A percentile compares a stretch with the other conserved stretches of the same genome.
Evolutionary conservation across 2,113 vertebrate genomes (phyloP).

Genomic region (Rhipidura dahli): DNA sequence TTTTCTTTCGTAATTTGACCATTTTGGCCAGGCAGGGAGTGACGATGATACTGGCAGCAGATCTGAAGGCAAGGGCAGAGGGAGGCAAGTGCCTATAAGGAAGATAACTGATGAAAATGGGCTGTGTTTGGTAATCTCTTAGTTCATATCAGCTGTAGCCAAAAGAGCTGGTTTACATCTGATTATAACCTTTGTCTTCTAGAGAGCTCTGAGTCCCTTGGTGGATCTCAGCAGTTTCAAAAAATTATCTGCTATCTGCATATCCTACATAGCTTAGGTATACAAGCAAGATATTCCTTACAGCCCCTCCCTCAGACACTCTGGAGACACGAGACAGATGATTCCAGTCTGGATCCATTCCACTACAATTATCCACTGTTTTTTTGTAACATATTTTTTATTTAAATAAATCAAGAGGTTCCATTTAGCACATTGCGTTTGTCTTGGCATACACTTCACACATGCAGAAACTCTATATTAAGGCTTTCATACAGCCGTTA

Average conservation of each 20-base stretch:
- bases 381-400: slow-evolving; percentile 58
- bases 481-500: slow-evolving; percentile 35
- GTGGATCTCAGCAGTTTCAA: not conserved
- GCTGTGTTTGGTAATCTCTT: not conserved
- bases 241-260: slow-evolving; percentile 32
- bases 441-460: slow-evolving; percentile 57
- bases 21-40: not conserved
- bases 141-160: not conserved
- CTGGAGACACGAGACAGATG: slow-evolving; percentile 46
- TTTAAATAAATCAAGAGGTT: slow-evolving; percentile 64
- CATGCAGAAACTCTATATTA: slow-evolving; percentile 48
- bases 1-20: not conserved
- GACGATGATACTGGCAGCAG: not conserved
- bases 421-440: slow-evolving; percentile 53
- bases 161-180: slow-evolving; percentile 6
- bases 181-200: slow-evolving; percentile 41
- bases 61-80: not conserved
- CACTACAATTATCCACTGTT: slow-evolving; percentile 50
- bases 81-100: not conserved
- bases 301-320: slow-evolving; percentile 25
- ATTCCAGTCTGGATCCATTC: slow-evolving; percentile 53
- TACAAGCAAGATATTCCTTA: slow-evolving; percentile 4
- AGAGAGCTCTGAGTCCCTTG: not conserved
- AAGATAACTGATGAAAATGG: not conserved
- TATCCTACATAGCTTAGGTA: not conserved